Percentiles rank a stretch among this genome's conserved stretches.
These are phyloP conservation scores for Rhadina sibilatrix DNA, from an alignment of 2,113 vertebrate species.

Conservation along the genomic window DNA sequence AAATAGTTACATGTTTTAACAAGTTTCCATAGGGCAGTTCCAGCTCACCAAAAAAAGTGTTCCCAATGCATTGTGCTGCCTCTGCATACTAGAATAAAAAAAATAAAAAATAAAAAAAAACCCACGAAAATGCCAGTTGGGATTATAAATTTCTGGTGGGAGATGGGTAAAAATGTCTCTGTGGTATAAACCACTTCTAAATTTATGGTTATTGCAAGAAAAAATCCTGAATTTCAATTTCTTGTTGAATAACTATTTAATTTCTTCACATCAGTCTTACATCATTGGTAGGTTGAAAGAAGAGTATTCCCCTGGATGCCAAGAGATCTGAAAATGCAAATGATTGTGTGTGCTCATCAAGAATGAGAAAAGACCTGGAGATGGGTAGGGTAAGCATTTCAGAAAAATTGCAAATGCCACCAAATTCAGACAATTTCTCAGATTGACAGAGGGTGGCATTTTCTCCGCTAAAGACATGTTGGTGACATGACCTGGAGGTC, in stretches of 20 bases:
- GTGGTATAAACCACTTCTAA: not conserved
- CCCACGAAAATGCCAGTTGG: not conserved
- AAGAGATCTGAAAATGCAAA: not conserved
- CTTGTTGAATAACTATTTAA: not conserved
- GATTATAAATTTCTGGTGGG: not conserved
- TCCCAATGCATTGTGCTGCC: not conserved
- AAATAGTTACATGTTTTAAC: not conserved
- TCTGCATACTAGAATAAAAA: not conserved
- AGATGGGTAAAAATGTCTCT: not conserved
- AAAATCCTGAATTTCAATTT: not conserved
- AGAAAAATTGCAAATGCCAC: not conserved
- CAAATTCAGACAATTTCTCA: not conserved
- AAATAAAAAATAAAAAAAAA: not conserved
- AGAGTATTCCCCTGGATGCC: not conserved
- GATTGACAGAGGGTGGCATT: not conserved
- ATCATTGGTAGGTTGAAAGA: not conserved
- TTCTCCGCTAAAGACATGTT: not conserved
- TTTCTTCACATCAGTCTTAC: not conserved
- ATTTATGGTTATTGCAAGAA: not conserved
- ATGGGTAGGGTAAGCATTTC: not conserved
- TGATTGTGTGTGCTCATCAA: not conserved
- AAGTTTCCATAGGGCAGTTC: not conserved
- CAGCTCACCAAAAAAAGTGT: not conserved
- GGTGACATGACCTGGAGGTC: not conserved
- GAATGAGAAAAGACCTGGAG: not conserved